These are phyloP conservation scores for Drosophila equinoxialis DNA, from an alignment of 1,140 invertebrate species.

Conservation along the genomic window DNA sequence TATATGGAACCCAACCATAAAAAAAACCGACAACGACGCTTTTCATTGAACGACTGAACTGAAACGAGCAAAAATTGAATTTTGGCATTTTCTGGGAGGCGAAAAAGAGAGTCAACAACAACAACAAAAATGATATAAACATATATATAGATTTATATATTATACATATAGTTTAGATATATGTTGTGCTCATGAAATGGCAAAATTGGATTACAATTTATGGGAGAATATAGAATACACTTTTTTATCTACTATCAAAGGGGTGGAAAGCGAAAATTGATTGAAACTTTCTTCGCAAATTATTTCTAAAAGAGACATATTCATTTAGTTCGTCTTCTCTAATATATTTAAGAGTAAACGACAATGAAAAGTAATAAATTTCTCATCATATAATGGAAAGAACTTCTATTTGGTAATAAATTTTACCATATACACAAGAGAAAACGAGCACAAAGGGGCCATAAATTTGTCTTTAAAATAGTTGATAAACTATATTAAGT, in stretches of 20 bases:
- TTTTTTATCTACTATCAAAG: neutral
- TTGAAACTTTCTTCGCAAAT: too few relatives aligned
- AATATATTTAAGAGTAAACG: neutral
- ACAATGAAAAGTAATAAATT: neutral
- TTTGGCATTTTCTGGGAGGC: conserved; percentile 32
- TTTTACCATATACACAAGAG: neutral
- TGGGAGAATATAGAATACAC: neutral
- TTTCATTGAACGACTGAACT: conserved; percentile 61
- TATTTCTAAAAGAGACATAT: neutral
- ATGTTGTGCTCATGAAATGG: neutral
- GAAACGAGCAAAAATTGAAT: conserved; percentile 47
- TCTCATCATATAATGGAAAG: neutral
- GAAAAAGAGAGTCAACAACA: conserved; percentile 19
- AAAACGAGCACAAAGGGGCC: neutral
- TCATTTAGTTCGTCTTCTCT: neutral
- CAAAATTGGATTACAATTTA: neutral
- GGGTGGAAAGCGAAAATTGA: too few relatives aligned
- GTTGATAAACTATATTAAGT: neutral
- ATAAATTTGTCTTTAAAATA: neutral
- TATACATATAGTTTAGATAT: conserved; percentile 5
- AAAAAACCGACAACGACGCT: conserved; percentile 53
- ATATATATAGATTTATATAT: conserved; percentile 23
- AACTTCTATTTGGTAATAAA: neutral
- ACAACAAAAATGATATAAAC: conserved; percentile 48
- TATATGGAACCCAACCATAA: conserved; percentile 47